phyloP scores from a whole-genome alignment of 2,797 vertebrate genomes.

The Denticeps clupeoides region DNA sequence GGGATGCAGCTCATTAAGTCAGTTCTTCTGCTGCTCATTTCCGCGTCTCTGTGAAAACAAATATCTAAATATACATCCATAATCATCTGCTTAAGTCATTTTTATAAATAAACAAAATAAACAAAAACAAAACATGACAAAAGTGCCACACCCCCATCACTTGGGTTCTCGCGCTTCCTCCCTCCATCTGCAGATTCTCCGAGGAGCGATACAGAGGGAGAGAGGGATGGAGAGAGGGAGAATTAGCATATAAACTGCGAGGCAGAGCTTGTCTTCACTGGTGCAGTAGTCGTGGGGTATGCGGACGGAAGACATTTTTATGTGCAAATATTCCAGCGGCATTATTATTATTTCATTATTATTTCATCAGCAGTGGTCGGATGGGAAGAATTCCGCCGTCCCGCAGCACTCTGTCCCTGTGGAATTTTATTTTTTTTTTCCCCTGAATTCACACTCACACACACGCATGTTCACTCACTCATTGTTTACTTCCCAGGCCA shows the following conservation, averaged over 20 bases:
- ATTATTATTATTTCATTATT: conserved; percentile 54
- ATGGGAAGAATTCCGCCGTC: conserved; percentile 37
- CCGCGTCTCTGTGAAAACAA: conserved; percentile 36
- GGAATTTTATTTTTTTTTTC: no score
- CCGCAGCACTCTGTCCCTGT: conserved; percentile 7
- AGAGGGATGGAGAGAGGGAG: conserved; percentile 26
- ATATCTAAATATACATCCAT: conserved; percentile 58
- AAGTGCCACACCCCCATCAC: conserved; percentile 52
- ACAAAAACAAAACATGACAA: conserved; percentile 65
- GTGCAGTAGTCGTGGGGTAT: conserved; percentile 47
- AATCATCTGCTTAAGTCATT: conserved; percentile 60
- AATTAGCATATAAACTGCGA: conserved; percentile 66
- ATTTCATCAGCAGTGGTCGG: conserved; percentile 60
- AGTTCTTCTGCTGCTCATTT: no score
- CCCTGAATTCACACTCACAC: no score
- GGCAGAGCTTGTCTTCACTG: conserved; percentile 55
- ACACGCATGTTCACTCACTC: no score
- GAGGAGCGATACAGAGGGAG: conserved; percentile 30
- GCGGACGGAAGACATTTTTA: conserved; percentile 56
- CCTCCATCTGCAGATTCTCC: conserved; percentile 37
- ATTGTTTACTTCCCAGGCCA: no score
- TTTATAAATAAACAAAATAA: conserved; percentile 63
- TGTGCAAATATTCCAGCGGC: conserved; percentile 65
- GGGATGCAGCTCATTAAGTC: no score
- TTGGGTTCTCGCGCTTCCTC: conserved; percentile 17